Evolutionary conservation across 2,113 vertebrate species (phyloP).

Genomic region (Axis porcinus): DNA sequence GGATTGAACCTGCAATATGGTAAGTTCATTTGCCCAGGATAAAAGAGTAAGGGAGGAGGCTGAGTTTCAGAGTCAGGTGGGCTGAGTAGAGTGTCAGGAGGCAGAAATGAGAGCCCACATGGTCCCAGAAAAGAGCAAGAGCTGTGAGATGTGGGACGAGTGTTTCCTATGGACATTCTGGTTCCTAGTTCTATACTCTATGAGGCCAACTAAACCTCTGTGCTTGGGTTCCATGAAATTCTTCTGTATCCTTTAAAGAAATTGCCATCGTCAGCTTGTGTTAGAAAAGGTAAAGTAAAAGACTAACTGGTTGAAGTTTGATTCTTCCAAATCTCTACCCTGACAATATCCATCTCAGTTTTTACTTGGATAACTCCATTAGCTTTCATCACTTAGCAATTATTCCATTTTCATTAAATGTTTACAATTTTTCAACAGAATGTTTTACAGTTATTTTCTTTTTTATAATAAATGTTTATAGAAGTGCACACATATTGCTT

Average conservation of each 20-base stretch:
- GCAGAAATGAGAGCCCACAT: not conserved
- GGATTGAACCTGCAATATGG: not conserved
- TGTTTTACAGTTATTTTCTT: not conserved
- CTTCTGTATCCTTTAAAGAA: not conserved
- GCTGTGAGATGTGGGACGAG: accelerated
- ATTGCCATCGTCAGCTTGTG: not conserved
- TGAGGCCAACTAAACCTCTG: not conserved
- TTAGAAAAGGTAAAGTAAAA: not conserved
- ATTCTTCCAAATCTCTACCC: not conserved
- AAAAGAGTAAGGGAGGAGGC: not conserved
- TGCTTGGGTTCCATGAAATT: not conserved
- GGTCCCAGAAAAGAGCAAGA: not conserved
- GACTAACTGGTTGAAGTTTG: not conserved
- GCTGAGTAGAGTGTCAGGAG: not conserved
- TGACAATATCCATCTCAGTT: not conserved
- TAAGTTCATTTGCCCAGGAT: not conserved
- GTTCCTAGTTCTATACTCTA: not conserved
- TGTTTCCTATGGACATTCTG: not conserved
- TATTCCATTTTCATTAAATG: not conserved
- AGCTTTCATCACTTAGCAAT: not conserved
- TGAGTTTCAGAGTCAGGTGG: not conserved
- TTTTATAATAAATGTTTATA: not conserved
- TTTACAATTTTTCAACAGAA: not conserved
- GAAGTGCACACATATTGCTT: not conserved
- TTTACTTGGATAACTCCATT: not conserved